These are phyloP conservation scores for Bombus waltoni DNA, from an alignment of 1,140 invertebrate genomes.

Conservation along the genomic window DNA sequence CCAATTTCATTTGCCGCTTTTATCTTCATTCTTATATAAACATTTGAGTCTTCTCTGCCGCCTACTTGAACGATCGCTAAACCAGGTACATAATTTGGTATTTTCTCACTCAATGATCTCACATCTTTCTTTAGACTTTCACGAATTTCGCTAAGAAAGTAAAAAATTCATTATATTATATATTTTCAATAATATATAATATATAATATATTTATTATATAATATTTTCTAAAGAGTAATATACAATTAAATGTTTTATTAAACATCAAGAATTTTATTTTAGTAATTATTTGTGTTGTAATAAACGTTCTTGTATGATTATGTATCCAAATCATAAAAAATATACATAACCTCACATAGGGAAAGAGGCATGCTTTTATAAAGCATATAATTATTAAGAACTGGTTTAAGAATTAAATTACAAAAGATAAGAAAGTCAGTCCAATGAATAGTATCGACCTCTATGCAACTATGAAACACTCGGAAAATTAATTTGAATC, in stretches of 20 bases:
- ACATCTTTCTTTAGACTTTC: slow-evolving; percentile 88
- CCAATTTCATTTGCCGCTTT: slow-evolving; percentile 96
- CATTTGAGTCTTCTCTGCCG: slow-evolving; percentile 98
- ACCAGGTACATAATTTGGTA: slow-evolving; percentile 88
- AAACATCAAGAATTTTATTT: not conserved
- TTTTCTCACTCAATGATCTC: slow-evolving; percentile 83
- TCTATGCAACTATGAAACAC: not conserved
- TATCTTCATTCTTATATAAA: slow-evolving; percentile 98
- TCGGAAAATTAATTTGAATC: not conserved
- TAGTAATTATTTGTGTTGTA: not conserved
- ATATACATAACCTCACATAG: slow-evolving; percentile 49
- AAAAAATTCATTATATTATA: slow-evolving; percentile 14
- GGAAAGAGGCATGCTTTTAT: not conserved
- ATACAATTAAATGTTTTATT: not conserved
- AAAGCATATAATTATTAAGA: not conserved
- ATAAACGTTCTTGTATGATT: not conserved
- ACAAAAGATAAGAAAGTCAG: not conserved
- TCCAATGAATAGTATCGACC: not conserved
- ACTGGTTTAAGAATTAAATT: not conserved
- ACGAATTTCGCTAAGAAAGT: slow-evolving; percentile 88
- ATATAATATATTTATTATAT: too few relatives aligned
- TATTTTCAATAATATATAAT: not conserved
- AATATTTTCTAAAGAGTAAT: not conserved
- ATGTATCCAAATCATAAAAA: not conserved
- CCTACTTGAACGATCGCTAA: slow-evolving; percentile 96